These are phyloP conservation scores for Hololepta plana DNA, from an alignment of 2,888 invertebrate genomes.

Conservation along the genomic window DNA sequence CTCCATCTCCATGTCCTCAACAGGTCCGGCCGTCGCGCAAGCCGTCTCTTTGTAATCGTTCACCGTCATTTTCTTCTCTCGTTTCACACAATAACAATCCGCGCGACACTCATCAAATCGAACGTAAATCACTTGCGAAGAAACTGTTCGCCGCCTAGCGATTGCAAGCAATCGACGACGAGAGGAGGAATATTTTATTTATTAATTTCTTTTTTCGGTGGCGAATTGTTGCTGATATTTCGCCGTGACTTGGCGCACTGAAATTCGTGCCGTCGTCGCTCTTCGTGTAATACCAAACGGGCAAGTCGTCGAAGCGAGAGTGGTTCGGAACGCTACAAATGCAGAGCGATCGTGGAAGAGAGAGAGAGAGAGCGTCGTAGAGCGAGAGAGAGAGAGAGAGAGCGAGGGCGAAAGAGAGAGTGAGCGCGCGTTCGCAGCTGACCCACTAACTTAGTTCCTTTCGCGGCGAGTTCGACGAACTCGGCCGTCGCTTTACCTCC, in stretches of 20 bases:
- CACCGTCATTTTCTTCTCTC: conserved; percentile 29
- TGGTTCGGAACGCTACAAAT: conserved; percentile 13
- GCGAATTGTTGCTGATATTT: conserved; percentile 13
- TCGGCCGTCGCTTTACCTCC: too few relatives aligned
- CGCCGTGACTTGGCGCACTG: conserved; percentile 14
- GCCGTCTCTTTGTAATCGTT: conserved; percentile 35
- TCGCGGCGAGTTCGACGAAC: conserved; percentile 25
- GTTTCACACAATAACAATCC: conserved; percentile 4
- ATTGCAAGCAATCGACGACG: too few relatives aligned
- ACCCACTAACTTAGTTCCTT: conserved; percentile 30
- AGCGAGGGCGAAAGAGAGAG: too few relatives aligned
- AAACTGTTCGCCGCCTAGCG: too few relatives aligned
- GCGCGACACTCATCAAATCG: background rate
- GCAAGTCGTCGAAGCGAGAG: conserved; percentile 16
- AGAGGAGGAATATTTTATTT: too few relatives aligned
- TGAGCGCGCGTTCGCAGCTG: conserved; percentile 16
- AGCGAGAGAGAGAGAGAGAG: too few relatives aligned
- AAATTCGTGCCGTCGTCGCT: conserved; percentile 7
- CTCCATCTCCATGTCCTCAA: conserved; percentile 24
- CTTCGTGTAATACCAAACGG: conserved; percentile 1
- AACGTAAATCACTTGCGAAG: too few relatives aligned
- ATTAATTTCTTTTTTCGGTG: too few relatives aligned
- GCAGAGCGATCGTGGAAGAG: too few relatives aligned
- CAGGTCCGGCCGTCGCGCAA: conserved; percentile 25
- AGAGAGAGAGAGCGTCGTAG: too few relatives aligned